phyloP scores from a whole-genome alignment of 2,888 invertebrate genomes.

The Leptinotarsa rubiginosa region DNA sequence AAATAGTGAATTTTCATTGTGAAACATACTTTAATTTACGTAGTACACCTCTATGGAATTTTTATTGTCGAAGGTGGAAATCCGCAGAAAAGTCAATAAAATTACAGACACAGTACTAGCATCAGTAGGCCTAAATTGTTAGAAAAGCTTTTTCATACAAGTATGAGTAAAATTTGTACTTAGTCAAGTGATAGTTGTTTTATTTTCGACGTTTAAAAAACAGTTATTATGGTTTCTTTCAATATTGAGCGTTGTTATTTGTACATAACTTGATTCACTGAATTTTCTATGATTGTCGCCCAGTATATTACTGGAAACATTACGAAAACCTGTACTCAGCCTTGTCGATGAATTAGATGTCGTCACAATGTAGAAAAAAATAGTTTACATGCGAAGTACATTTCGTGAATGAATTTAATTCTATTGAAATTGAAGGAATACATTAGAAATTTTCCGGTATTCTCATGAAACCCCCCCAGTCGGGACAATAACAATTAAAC shows the following conservation, averaged over 20 bases:
- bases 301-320: neutral
- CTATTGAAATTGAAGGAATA: constrained; percentile 15
- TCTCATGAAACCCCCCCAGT: constrained; percentile 5
- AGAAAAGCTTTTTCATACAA: too few species aligned
- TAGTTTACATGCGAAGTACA: constrained; percentile 17
- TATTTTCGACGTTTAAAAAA: too few species aligned
- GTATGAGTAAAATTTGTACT: too few species aligned
- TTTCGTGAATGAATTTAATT: neutral
- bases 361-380: constrained; percentile 8
- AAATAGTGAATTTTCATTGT: too few species aligned
- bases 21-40: too few species aligned
- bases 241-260: neutral
- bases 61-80: too few species aligned
- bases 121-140: too few species aligned
- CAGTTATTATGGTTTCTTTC: neutral
- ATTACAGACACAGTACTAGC: too few species aligned
- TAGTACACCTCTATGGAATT: too few species aligned
- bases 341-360: constrained; percentile 5
- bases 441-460: constrained; percentile 18
- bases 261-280: neutral
- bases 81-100: too few species aligned
- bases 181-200: too few species aligned
- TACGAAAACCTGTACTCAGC: constrained; percentile 3
- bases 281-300: neutral
- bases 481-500: constrained; percentile 17